Evolutionary conservation across 1,140 invertebrate genomes (phyloP), one percentile per base, ranked within the genome.

Genomic region (Zaprionus tsacasi): DNA sequence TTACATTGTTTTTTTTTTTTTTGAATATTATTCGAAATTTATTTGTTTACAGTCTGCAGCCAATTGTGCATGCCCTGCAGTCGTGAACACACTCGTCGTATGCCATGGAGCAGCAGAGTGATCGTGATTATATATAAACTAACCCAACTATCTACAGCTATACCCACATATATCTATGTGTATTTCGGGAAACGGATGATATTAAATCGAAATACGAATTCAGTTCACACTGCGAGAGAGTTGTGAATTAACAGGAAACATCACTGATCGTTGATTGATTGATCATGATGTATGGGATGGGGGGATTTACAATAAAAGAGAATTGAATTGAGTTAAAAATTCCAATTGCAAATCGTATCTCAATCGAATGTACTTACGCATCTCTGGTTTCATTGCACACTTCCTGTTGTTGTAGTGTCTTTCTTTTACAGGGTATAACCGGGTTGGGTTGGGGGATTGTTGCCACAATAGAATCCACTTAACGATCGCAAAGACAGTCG

Each of bases 361-460:
- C 57, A 57, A 69, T 75, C 59, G 48, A 59, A 30, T 57, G 45
- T 40, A 74, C 69, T 57, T 48, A 43, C 55, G 10, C 38, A 36
- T 35, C 48, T 71, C 43, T 56, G 8, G 54, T 66, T 79, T 72
- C 77, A 86, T 86, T 85, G 70, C 79, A 79, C 82, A 78, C 68
- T 85, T 85, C 82, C 82, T 81, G 59, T 63, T 73, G 72, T 50
- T 55, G 8, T n/a, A 21, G 21, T 35, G 17, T 27, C 21, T 61
- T 10, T 15, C 12, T 6, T 33, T 7, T 33, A 1, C 5, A 33
- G 30, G 30, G 30, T 21, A 21, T 21, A 21, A 21, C 21, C 2
- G 21, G 2, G 30, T 33, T n/a, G n/a, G n/a, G n/a, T 35, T 35
- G 1, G 7, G 6, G 5, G 3, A 35, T 45, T 3, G 12, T n/a